phyloP scores from a whole-genome alignment of 2,113 vertebrate species.

The Syngnathus typhle region DNA sequence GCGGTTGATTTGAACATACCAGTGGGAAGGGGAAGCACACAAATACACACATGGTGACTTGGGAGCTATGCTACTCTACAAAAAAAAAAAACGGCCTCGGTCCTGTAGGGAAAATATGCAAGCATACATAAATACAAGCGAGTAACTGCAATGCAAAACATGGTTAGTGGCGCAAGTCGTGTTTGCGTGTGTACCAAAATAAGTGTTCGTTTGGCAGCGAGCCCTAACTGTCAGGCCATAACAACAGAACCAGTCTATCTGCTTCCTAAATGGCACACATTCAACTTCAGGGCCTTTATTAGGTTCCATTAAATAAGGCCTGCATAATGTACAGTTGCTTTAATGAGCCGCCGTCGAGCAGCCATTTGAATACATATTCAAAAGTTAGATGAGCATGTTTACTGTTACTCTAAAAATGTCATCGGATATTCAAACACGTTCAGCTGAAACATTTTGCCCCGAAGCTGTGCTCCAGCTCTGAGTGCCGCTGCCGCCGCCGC shows the following conservation, averaged over 20 bases:
- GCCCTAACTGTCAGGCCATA: conserved; percentile 42
- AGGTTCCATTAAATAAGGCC: not conserved
- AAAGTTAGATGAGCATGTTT: too few species aligned
- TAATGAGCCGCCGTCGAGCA: not conserved
- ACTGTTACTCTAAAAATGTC: too few species aligned
- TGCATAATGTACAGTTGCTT: not conserved
- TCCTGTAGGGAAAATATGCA: conserved; percentile 10
- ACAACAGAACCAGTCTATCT: conserved; percentile 41
- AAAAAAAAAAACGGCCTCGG: conserved; percentile 9
- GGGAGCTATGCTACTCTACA: conserved; percentile 32
- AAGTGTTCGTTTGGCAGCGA: not conserved
- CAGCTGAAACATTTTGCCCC: not conserved
- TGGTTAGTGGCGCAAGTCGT: not conserved
- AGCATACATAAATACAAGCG: not conserved
- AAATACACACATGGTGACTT: conserved; percentile 25
- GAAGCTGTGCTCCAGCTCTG: not conserved
- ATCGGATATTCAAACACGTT: not conserved
- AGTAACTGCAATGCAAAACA: not conserved
- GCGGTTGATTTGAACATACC: not conserved
- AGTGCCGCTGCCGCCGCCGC: not conserved
- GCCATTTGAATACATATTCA: not conserved
- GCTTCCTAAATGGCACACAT: conserved; percentile 33
- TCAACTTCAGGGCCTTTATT: conserved; percentile 11
- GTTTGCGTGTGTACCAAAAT: not conserved
- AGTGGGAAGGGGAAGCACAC: not conserved